phyloP scores from a whole-genome alignment of 2,888 invertebrate genomes.

The Ctenicera cuprea region DNA sequence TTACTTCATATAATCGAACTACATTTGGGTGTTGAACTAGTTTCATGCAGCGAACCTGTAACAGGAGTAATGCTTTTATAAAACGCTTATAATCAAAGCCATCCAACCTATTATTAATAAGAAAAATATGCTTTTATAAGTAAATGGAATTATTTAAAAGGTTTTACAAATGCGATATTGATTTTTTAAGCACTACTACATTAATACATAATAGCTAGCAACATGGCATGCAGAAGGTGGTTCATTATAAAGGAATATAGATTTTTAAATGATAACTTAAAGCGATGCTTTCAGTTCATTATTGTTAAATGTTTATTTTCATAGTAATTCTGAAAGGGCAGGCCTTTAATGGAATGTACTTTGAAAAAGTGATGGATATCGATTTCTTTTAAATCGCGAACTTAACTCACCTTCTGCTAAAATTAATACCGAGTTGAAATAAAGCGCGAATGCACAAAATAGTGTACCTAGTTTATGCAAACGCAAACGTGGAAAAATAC shows the following conservation, averaged over 20 bases:
- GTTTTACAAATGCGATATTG: neutral
- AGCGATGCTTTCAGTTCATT: too few species aligned
- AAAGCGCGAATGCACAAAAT: too few species aligned
- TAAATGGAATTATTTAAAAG: neutral
- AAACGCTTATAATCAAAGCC: neutral
- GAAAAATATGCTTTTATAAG: neutral
- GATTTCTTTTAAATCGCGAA: too few species aligned
- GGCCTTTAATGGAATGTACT: too few species aligned
- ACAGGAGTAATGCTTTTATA: constrained; percentile 42
- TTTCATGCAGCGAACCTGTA: constrained; percentile 96
- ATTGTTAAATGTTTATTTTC: neutral
- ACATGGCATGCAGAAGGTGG: neutral
- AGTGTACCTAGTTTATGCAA: too few species aligned
- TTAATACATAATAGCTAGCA: constrained; percentile 6
- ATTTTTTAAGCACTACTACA: neutral
- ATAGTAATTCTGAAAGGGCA: neutral
- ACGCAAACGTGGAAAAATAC: too few species aligned
- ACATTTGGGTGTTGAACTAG: constrained; percentile 99
- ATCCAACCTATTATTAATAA: neutral
- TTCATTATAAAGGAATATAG: constrained; percentile 5
- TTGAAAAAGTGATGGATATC: too few species aligned
- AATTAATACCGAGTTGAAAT: too few species aligned
- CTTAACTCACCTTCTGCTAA: too few species aligned
- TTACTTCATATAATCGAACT: constrained; percentile 98
- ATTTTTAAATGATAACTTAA: neutral